Evolutionary conservation across 2,888 invertebrate genomes (phyloP).

Genomic region (Luffia ferchaultella): DNA sequence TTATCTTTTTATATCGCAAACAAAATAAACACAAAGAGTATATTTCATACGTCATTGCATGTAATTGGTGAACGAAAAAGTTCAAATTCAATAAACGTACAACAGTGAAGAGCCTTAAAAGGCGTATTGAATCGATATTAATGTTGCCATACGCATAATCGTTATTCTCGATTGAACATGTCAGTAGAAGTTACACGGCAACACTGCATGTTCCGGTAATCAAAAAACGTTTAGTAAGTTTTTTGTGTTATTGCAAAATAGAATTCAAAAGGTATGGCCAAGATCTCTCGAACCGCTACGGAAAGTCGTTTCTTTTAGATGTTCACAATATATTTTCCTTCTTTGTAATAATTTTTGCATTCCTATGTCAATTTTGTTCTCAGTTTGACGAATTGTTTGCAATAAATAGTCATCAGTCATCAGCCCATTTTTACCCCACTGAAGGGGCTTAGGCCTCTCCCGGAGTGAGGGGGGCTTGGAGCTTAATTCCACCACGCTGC

Average conservation of each 20-base stretch:
- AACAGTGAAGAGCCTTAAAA: background rate
- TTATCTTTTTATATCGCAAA: no score
- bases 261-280: constrained; percentile 42
- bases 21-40: background rate
- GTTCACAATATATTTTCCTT: no score
- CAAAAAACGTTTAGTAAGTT: constrained; percentile 28
- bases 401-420: no score
- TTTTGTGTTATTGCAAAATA: constrained; percentile 46
- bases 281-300: no score
- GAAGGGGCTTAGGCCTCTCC: no score
- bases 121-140: background rate
- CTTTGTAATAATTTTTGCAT: no score
- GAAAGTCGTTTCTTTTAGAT: no score
- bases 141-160: background rate
- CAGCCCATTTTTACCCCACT: no score
- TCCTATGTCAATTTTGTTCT: no score
- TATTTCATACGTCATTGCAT: background rate
- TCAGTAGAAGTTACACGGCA: background rate
- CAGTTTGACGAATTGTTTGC: no score
- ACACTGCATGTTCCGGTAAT: background rate
- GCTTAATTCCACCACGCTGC: no score
- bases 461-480: no score
- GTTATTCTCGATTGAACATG: background rate
- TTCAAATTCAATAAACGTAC: background rate
- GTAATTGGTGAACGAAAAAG: background rate